These are phyloP conservation scores for Ascaphus truei DNA, from an alignment of 2,113 vertebrate genomes.

Conservation along the genomic window DNA sequence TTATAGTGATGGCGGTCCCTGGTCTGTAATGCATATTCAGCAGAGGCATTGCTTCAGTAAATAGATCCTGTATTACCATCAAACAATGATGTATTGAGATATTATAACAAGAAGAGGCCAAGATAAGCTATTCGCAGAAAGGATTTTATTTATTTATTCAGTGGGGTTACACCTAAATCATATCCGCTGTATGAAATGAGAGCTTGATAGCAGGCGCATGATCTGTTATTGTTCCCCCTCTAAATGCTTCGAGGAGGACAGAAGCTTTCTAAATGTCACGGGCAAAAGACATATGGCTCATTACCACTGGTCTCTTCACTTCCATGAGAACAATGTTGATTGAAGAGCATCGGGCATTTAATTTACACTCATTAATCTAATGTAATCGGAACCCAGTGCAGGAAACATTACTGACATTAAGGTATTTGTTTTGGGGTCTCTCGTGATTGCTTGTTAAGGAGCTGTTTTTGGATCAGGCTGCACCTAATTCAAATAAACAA, in stretches of 20 bases:
- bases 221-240: not conserved
- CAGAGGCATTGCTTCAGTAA: not conserved
- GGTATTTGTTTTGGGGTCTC: not conserved
- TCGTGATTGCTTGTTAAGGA: not conserved
- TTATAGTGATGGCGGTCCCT: not conserved
- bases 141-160: too few relatives aligned
- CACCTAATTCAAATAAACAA: too few relatives aligned
- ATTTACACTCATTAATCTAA: not conserved
- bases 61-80: not conserved
- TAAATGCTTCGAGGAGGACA: not conserved
- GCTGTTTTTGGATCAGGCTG: too few relatives aligned
- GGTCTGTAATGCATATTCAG: too few relatives aligned
- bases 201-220: not conserved
- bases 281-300: not conserved
- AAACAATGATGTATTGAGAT: not conserved
- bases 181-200: not conserved
- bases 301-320: not conserved
- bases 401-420: not conserved
- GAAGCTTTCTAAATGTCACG: not conserved
- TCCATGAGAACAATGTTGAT: not conserved
- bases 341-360: not conserved
- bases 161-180: not conserved
- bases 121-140: not conserved
- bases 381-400: not conserved
- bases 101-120: not conserved